These are phyloP conservation scores for Catocala fraxini DNA, from an alignment of 2,888 invertebrate genomes.

Conservation along the genomic window DNA sequence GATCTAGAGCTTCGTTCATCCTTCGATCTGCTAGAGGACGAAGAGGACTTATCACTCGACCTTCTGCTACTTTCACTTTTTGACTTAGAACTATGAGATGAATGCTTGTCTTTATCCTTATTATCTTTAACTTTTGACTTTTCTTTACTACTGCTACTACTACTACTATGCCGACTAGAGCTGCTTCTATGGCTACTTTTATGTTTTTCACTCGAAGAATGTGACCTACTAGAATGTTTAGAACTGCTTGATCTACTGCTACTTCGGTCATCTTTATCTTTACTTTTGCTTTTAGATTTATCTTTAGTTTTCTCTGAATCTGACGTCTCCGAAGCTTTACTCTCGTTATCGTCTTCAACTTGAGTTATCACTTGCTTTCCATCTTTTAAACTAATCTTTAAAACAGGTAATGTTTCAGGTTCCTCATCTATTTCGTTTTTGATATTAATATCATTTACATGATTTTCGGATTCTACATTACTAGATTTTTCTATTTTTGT, in stretches of 20 bases:
- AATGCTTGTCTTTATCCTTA: slow-evolving; percentile 55
- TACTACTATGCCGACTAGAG: slow-evolving; percentile 75
- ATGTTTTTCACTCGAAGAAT: slow-evolving; percentile 77
- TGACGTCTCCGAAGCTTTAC: slow-evolving; percentile 65
- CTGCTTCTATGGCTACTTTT: slow-evolving; percentile 72
- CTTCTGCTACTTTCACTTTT: slow-evolving; percentile 75
- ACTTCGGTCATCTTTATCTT: slow-evolving; percentile 83
- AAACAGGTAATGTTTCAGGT: slow-evolving; percentile 71
- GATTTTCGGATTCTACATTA: slow-evolving; percentile 21
- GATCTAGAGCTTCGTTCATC: slow-evolving; percentile 66
- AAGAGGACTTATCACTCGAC: slow-evolving; percentile 67
- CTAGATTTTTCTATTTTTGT: slow-evolving; percentile 27
- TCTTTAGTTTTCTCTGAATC: slow-evolving; percentile 72
- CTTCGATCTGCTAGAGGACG: slow-evolving; percentile 72
- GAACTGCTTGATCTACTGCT: slow-evolving; percentile 60
- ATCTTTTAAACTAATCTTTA: slow-evolving; percentile 91
- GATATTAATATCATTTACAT: slow-evolving; percentile 29
- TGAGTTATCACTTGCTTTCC: slow-evolving; percentile 91
- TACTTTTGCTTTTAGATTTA: slow-evolving; percentile 71
- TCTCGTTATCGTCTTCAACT: slow-evolving; percentile 79
- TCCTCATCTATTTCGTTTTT: slow-evolving; percentile 66
- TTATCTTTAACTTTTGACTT: slow-evolving; percentile 57
- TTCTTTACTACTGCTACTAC: slow-evolving; percentile 78
- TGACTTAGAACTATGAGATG: slow-evolving; percentile 75
- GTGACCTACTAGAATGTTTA: slow-evolving; percentile 79